phyloP scores from a whole-genome alignment of 53 echinoderm and acorn worm genomes.

The Antedon mediterranea region DNA sequence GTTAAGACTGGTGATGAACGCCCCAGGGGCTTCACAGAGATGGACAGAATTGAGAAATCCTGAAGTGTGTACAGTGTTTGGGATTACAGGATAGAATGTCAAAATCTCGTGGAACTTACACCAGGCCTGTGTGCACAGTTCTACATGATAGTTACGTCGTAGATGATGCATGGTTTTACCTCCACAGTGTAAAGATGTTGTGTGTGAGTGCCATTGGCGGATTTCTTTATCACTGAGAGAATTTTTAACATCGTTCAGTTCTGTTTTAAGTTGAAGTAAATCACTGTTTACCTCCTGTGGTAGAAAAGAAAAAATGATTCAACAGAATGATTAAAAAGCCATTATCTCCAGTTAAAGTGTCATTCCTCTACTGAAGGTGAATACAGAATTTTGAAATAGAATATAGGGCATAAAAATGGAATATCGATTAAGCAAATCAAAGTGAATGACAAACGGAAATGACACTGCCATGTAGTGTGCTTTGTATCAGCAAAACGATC shows the following conservation, averaged over 20 bases:
- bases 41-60: slow-evolving; percentile 44
- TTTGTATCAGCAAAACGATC: too few relatives aligned
- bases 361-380: too few relatives aligned
- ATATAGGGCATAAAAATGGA: too few relatives aligned
- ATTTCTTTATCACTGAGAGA: slow-evolving; percentile 83
- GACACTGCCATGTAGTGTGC: too few relatives aligned
- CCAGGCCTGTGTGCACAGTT: slow-evolving; percentile 94
- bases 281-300: background rate
- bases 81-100: slow-evolving; percentile 24
- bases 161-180: slow-evolving; percentile 31
- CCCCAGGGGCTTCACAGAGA: slow-evolving; percentile 95
- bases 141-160: slow-evolving; percentile 23
- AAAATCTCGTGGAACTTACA: slow-evolving; percentile 88
- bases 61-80: background rate
- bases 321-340: too few relatives aligned
- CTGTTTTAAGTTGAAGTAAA: slow-evolving; percentile 29
- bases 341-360: too few relatives aligned
- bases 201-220: slow-evolving; percentile 69
- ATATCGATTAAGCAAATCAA: too few relatives aligned
- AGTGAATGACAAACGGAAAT: too few relatives aligned
- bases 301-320: too few relatives aligned
- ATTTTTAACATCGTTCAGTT: slow-evolving; percentile 47
- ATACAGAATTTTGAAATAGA: too few relatives aligned
- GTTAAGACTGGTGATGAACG: slow-evolving; percentile 81
- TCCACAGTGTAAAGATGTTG: slow-evolving; percentile 62